Evolutionary conservation across 2,888 invertebrate species (phyloP).

Genomic region (Microchrysa polita): DNA sequence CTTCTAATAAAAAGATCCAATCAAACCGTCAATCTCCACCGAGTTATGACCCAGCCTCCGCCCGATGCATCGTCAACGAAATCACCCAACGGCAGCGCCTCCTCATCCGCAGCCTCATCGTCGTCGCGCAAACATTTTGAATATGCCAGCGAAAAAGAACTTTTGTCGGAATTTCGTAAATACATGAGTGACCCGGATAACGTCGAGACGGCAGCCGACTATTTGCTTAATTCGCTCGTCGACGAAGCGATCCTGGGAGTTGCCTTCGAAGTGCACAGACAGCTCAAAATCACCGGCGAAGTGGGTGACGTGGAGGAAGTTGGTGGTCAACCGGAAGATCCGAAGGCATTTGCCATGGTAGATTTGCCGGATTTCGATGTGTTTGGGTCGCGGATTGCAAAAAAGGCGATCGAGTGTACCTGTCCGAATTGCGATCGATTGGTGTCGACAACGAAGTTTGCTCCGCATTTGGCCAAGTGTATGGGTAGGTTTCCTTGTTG

Average conservation of each 20-base stretch:
- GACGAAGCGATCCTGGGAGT: slow-evolving; percentile 81
- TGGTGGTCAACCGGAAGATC: slow-evolving; percentile 71
- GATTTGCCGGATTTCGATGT: slow-evolving; percentile 83
- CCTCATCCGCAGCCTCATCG: neutral
- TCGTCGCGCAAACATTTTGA: slow-evolving; percentile 43
- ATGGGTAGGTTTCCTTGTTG: slow-evolving; percentile 72
- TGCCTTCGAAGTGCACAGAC: slow-evolving; percentile 79
- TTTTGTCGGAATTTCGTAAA: slow-evolving; percentile 56
- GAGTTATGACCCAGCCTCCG: too few species aligned
- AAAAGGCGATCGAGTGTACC: slow-evolving; percentile 80
- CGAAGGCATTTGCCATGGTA: slow-evolving; percentile 69
- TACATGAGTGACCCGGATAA: slow-evolving; percentile 64
- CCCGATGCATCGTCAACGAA: too few species aligned
- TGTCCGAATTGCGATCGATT: slow-evolving; percentile 64
- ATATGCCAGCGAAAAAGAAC: slow-evolving; percentile 50
- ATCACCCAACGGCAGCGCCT: too few species aligned
- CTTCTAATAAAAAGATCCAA: too few species aligned
- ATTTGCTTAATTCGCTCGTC: slow-evolving; percentile 74
- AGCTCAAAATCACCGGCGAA: slow-evolving; percentile 68
- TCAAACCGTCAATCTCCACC: too few species aligned
- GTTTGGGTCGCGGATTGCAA: slow-evolving; percentile 80
- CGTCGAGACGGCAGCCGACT: slow-evolving; percentile 72
- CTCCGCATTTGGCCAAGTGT: slow-evolving; percentile 92
- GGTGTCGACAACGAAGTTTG: slow-evolving; percentile 85
- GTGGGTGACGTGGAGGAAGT: slow-evolving; percentile 72